These are phyloP conservation scores for Aurelia aurita DNA, from an alignment of 30 jellyfish, hydroid and myxozoan genomes.

Conservation along the genomic window DNA sequence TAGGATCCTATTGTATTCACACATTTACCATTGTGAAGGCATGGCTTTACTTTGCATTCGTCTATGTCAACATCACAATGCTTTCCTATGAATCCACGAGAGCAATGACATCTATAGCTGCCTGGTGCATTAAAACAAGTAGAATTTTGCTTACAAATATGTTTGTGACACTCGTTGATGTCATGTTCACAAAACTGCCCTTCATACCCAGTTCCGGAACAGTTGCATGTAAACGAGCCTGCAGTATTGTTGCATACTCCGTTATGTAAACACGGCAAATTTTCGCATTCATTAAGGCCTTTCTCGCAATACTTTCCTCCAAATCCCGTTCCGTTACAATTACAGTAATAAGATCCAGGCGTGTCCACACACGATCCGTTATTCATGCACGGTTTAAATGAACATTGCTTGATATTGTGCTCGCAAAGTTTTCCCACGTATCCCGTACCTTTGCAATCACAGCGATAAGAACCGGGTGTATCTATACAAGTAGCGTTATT, in stretches of 20 bases:
- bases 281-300: slow-evolving; percentile 28
- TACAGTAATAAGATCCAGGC: slow-evolving; percentile 14
- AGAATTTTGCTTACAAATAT: slow-evolving; percentile 29
- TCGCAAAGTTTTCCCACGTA: slow-evolving; percentile 66
- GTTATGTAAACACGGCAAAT: slow-evolving; percentile 20
- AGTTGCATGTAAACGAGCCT: slow-evolving; percentile 51
- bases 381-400: slow-evolving; percentile 29
- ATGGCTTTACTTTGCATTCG: slow-evolving; percentile 51
- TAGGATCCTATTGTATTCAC: slow-evolving; percentile 60
- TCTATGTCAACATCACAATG: slow-evolving; percentile 50
- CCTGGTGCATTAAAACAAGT: slow-evolving; percentile 51
- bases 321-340: slow-evolving; percentile 59
- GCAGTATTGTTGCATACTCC: slow-evolving; percentile 36
- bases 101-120: slow-evolving; percentile 49
- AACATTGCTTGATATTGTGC: background rate
- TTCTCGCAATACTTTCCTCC: slow-evolving; percentile 33
- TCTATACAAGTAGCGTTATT: slow-evolving; percentile 59
- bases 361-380: slow-evolving; percentile 38
- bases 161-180: slow-evolving; percentile 48
- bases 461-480: slow-evolving; percentile 24
- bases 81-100: slow-evolving; percentile 53
- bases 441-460: slow-evolving; percentile 54
- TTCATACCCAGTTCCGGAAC: slow-evolving; percentile 37
- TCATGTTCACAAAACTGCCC: slow-evolving; percentile 61
- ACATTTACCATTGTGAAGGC: slow-evolving; percentile 58